phyloP scores from a whole-genome alignment of 2,113 vertebrate genomes.

The Bombycilla garrulus region DNA sequence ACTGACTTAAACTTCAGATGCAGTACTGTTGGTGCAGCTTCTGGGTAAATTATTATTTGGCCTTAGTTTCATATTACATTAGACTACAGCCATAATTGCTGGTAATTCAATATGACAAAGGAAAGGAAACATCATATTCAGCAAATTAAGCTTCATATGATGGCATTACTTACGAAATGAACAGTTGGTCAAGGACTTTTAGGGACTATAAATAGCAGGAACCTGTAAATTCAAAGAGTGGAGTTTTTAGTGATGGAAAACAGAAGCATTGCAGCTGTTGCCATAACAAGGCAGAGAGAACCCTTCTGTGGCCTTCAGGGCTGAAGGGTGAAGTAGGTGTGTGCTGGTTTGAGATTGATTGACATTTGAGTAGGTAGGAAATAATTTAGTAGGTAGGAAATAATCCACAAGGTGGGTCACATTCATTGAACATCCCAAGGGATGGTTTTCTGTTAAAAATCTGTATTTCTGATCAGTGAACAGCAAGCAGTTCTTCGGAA shows the following conservation, averaged over 20 bases:
- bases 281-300: neutral
- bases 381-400: too few relatives aligned
- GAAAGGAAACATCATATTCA: slow-evolving; percentile 11
- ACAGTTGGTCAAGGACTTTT: neutral
- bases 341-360: too few relatives aligned
- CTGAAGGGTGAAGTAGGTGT: neutral
- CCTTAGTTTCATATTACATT: neutral
- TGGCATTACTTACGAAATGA: neutral
- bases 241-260: neutral
- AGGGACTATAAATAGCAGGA: neutral
- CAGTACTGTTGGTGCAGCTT: neutral
- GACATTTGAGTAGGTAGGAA: too few relatives aligned
- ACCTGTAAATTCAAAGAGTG: neutral
- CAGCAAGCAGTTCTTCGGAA: neutral
- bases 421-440: neutral
- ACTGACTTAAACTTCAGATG: neutral
- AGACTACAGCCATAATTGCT: slow-evolving; percentile 2
- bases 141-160: slow-evolving; percentile 2
- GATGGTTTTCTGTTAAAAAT: neutral
- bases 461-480: neutral
- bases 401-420: too few relatives aligned
- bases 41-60: neutral
- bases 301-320: neutral
- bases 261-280: neutral
- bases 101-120: slow-evolving; percentile 45